A percentile compares a stretch with the other conserved stretches of the same genome.
Conservation (phyloP, 53 echinoderm and acorn worm genomes). For the Holothuria scabra region DNA sequence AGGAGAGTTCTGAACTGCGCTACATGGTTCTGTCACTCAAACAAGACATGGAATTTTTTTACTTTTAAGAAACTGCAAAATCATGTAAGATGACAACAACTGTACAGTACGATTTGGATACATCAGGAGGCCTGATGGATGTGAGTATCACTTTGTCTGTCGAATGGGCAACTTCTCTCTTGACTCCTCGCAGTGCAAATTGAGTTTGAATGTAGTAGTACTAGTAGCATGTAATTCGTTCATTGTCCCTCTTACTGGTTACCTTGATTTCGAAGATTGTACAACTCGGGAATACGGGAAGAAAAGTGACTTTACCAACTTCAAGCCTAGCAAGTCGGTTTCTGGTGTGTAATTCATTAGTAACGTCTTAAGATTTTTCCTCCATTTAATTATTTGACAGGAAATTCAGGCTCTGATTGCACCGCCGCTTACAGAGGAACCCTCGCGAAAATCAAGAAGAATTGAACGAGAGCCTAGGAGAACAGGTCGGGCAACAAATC, state of each 20-base stretch:
- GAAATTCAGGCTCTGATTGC: constrained; percentile 94
- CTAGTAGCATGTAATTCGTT: too few relatives aligned
- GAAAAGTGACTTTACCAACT: too few relatives aligned
- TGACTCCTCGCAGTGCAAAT: background rate
- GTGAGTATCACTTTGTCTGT: constrained; percentile 61
- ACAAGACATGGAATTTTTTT: too few relatives aligned
- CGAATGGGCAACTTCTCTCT: background rate
- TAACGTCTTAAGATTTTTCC: background rate
- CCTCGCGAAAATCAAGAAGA: constrained; percentile 80
- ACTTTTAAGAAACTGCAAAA: background rate
- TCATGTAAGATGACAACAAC: constrained; percentile 72
- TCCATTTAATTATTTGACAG: constrained; percentile 49
- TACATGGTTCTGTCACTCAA: too few relatives aligned
- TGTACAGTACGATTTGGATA: constrained; percentile 95
- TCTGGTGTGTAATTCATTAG: too few relatives aligned
- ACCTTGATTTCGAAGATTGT: too few relatives aligned
- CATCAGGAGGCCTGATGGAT: constrained; percentile 96
- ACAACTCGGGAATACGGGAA: too few relatives aligned
- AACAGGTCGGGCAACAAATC: constrained; percentile 84
- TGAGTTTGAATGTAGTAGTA: too few relatives aligned
- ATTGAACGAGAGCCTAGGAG: constrained; percentile 74
- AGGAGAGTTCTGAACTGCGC: too few relatives aligned
- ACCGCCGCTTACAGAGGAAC: constrained; percentile 92
- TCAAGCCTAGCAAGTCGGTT: too few relatives aligned
- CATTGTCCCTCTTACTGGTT: too few relatives aligned